Percentiles rank a stretch among this genome's conserved stretches.
phyloP scores from a whole-genome alignment of 37 sponge, comb jelly and placozoan genomes.

The Hormiphora californensis region DNA sequence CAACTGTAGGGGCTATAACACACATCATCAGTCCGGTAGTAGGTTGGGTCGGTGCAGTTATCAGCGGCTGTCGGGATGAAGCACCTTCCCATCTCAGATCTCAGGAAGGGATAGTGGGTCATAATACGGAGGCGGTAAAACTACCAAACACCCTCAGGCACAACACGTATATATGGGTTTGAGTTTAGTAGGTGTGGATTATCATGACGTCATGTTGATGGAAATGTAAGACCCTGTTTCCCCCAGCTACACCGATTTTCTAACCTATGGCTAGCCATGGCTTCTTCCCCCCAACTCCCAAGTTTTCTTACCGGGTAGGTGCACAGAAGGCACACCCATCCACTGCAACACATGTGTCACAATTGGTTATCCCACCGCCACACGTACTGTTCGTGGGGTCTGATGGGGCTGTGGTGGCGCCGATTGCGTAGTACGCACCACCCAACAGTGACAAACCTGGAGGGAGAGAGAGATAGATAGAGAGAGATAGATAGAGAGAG shows the following conservation, averaged over 20 bases:
- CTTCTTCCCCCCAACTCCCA: no score
- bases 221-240: no score
- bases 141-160: no score
- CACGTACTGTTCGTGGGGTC: not conserved
- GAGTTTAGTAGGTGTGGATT: no score
- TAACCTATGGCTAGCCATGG: no score
- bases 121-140: not conserved
- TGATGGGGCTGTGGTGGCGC: slow-evolving; percentile 26
- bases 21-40: not conserved
- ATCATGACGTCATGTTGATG: no score
- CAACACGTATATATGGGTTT: no score
- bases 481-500: no score
- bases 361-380: slow-evolving; percentile 32
- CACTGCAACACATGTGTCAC: slow-evolving; percentile 71
- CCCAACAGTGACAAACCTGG: slow-evolving; percentile 1
- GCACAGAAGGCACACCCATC: slow-evolving; percentile 77
- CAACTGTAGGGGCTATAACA: slow-evolving; percentile 56
- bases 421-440: slow-evolving; percentile 32
- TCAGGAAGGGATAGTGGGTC: not conserved
- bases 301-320: not conserved
- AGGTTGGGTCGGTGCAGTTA: not conserved
- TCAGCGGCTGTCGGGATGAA: slow-evolving; percentile 2
- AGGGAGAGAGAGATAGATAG: no score
- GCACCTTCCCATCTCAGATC: slow-evolving; percentile 33
- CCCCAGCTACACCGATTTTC: no score